These are phyloP conservation scores for Euzetes globulus DNA, from an alignment of 2,888 invertebrate genomes.

Conservation along the genomic window DNA sequence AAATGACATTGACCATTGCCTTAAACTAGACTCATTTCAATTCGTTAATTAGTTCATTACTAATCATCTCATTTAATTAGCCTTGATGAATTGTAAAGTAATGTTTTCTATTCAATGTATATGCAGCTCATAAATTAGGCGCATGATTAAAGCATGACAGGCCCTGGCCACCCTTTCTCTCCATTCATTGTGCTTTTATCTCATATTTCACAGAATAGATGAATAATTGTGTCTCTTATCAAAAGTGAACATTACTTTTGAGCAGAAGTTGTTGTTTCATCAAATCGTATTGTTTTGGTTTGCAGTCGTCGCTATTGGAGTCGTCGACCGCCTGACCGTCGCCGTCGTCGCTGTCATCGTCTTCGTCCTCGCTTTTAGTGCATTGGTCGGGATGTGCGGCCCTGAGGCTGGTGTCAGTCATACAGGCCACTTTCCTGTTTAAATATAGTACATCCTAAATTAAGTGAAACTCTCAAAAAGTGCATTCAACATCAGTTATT, in stretches of 20 bases:
- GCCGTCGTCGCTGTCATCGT: background rate
- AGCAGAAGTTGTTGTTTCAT: conserved; percentile 42
- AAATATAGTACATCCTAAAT: background rate
- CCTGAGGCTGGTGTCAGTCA: conserved; percentile 24
- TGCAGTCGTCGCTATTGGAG: conserved; percentile 38
- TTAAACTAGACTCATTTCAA: no score
- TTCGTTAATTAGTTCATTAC: no score
- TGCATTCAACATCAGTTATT: no score
- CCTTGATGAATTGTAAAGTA: no score
- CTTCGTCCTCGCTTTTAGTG: conserved; percentile 29
- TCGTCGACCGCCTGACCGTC: conserved; percentile 7
- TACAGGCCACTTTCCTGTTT: conserved; percentile 35
- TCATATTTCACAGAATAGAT: no score
- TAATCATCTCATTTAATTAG: no score
- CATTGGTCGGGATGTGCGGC: conserved; percentile 37
- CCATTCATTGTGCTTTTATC: no score
- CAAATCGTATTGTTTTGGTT: conserved; percentile 42
- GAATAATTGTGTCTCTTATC: background rate
- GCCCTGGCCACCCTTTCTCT: conserved; percentile 11
- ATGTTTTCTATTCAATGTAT: background rate
- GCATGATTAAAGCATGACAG: background rate
- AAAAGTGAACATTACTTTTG: conserved; percentile 34
- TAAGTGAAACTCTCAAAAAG: background rate
- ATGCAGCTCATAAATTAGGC: no score
- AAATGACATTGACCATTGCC: no score